Evolutionary conservation across 2,888 invertebrate genomes (phyloP), one percentile per base, ranked within the genome.

Genomic region (Margaritifera margaritifera): DNA sequence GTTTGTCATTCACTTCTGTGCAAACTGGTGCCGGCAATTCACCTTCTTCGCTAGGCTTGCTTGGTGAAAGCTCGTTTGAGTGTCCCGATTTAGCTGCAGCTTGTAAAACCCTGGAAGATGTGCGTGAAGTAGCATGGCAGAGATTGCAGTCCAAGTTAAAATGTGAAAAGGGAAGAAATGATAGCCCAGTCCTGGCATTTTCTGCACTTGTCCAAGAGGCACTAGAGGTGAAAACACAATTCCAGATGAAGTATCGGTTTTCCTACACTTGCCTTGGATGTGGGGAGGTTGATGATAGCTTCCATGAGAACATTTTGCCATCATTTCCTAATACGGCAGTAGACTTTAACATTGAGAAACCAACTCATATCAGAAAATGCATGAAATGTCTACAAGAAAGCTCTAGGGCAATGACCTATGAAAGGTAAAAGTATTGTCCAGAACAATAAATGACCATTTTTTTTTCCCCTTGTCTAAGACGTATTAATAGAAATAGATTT

Each of bases 131-230:
- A 31, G 77, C 87, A 19, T 89, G 85, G 85, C 68, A 77, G 18
- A 71, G 69, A 6, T 65, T 89, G 27, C 82, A 87, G 65, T 83
- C 83, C 2, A 80, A 77, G n/a, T 61, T 88, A 31, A 77, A 80
- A n/a, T 87, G 87, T 78, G 81, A 82, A 66, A 81, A 81, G 42
- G 88, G 88, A 0, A 78, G 83, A 64, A 81, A 87, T 60, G 86
- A 87, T 72, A 88, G 88, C 62, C 88, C 89, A 0, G 86, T 89
- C 51, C 80, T 88, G 68, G 88, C 87, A 15, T 72, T 89, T 42
- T 86, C 85, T 1, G 68, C 84, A 31, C 66, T 88, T 22, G 72
- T 87, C 6, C 71, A 80, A 20, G 78, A 84, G 58, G 77, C 79
- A 51, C 62, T 73, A 0, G 68, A 67, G 6, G 69, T 87, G 42